Conservation (phyloP, 2,888 invertebrate genomes). For the Scaptodrosophila latifasciaeformis region DNA sequence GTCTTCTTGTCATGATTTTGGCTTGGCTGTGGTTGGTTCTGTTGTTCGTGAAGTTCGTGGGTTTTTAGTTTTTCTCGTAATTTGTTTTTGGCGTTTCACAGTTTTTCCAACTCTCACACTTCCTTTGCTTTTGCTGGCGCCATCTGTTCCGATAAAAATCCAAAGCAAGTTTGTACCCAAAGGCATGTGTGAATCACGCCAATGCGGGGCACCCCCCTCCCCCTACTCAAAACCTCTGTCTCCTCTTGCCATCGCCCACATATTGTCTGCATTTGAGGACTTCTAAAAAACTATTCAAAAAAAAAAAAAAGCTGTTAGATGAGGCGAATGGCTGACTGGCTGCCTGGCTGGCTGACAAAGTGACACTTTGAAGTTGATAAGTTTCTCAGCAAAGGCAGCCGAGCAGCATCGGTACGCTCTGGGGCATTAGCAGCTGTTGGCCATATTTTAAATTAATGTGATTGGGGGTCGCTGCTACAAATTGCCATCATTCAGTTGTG, state of each 20-base stretch:
- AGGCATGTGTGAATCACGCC: slow-evolving; percentile 24
- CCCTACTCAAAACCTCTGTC: not conserved
- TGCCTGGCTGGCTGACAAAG: not conserved
- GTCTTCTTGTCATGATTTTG: not conserved
- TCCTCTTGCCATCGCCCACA: not conserved
- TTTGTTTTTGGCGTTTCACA: slow-evolving; percentile 16
- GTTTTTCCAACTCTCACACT: not conserved
- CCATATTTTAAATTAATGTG: slow-evolving; percentile 18
- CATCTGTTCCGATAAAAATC: slow-evolving; percentile 36
- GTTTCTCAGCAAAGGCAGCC: not conserved
- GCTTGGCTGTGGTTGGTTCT: slow-evolving; percentile 1
- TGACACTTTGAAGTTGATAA: not conserved
- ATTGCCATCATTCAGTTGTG: not conserved
- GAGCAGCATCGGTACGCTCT: not conserved
- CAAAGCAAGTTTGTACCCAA: slow-evolving; percentile 12
- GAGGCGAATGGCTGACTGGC: no score
- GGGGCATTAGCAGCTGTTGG: slow-evolving; percentile 16
- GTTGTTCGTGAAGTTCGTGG: not conserved
- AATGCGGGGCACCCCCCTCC: no score
- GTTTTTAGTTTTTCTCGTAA: slow-evolving; percentile 17
- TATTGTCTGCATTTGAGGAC: no score
- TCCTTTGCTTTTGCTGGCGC: slow-evolving; percentile 24
- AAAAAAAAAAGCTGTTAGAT: no score
- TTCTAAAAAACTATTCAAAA: no score
- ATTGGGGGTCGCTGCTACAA: slow-evolving; percentile 1